Base-by-base conservation (phyloP, 2,113 vertebrate species). In the Myotis lucifugus region DNA sequence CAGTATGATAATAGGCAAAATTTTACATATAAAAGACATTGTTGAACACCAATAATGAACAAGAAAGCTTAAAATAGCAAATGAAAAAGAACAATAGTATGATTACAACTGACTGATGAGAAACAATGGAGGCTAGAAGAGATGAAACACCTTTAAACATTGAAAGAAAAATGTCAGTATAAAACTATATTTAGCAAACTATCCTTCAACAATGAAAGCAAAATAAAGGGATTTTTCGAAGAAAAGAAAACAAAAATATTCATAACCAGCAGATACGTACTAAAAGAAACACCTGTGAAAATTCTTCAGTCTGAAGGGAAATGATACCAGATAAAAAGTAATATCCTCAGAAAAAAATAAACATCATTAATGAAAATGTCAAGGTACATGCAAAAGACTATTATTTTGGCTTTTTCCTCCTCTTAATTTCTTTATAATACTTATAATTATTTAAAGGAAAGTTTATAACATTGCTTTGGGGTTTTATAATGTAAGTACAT, bases 171-270 rank as follows among this genome's bases (percentile, higher is more conserved):
- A 50, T 27, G 23, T 88, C 29, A 13, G 42, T 77, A 88, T 34
- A 77, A 88, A 50, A 77, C 48, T 88, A 59, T 73, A 56, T 73
- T 64, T 8, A 34, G 56, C 29, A 64, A 64, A 48, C 46, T 76
- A 64, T 37, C 15, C n/a, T 77, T 73, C 18, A 42, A 87, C 17
- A 59, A 87, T 87, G 27, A 87, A 73, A 19, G 34, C 50, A 69
- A 79, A 78, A 79, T 67, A 69, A 59, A 70, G 11, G 40, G 11
- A 48, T 59, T 79, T 86, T 59, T 10, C 7, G 19, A 78, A 86
- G 73, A 79, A 93, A 87, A 79, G 21, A 37, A 86, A 93, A 86
- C 85, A 42, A 85, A 85, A 77, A 37, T 70, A 59, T 79, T 78
- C 40, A 50, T 37, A 61, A 64, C 23, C 10, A 37, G 56, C 42